A percentile compares a stretch with the other conserved stretches of the same genome.
These are phyloP conservation scores for Macaca fascicularis DNA, from an alignment of 2,113 vertebrate genomes.

Conservation along the genomic window T2T-MFA8v1.1 NC_088390.1:34049001-34049500, in stretches of 20 bases:
- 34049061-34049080: background rate
- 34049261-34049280: background rate
- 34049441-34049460: background rate
- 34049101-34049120: conserved; percentile 6
- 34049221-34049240: background rate
- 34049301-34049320: background rate
- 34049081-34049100: background rate
- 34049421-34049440: background rate
- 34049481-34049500: background rate
- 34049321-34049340: background rate
- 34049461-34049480: background rate
- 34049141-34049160: background rate
- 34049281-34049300: background rate
- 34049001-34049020: background rate
- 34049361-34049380: background rate
- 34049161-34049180: conserved; percentile 14
- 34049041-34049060: background rate
- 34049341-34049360: background rate
- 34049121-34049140: conserved; percentile 44
- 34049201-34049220: background rate
- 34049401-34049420: background rate
- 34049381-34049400: background rate
- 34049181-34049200: background rate
- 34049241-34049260: background rate
- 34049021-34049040: background rate